Base-by-base conservation (phyloP, 2,888 invertebrate genomes). In the Cancer borealis region DNA sequence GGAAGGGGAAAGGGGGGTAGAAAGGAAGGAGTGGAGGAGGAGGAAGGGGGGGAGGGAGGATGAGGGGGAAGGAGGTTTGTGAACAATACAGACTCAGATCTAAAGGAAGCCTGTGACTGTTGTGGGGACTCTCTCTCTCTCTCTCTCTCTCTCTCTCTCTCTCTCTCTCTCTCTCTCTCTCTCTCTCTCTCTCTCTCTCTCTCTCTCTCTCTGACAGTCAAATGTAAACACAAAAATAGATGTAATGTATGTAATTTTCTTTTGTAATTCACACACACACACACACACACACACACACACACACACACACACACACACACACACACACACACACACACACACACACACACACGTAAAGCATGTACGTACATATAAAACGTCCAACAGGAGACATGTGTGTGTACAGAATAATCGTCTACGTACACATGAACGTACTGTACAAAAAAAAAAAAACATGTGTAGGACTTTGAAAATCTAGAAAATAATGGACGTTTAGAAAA, bases 161-260 rank as follows among this genome's bases (percentile, higher is more conserved):
- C 66, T 79, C 79, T 79, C 79, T 79, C 79, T 79, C 79, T 79
- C 79, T 66, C 66, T 66, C 66, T 66, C 66, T 79, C 79, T 79
- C 79, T 79, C 79, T 79, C 79, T 79, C 79, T 79, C 79, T 79
- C 79, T 79, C 79, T 79, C 79, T 79, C 79, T 79, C 73, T 73
- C 73, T 73, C 79, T 79, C 79, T 79, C 79, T 79, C 79, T n/a
- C n/a, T 79, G 26, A 26, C 30, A 26, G 4, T 21, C 17, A 79
- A 79, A 26, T 26, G 12, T 21, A 30, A 14, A 30, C 10, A 79
- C 6, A 30, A 30, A 79, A 21, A 66, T 21, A 66, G 21, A 14
- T 66, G 21, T 21, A 66, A 66, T 54, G 0, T 66, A 54, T 12
- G 14, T 14, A 14, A 14, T 8, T 54, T 54, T 3, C 3, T 54